Evolutionary conservation across 2,888 invertebrate species (phyloP), one percentile per base, ranked within the genome.

Genomic region (Lydus trimaculatus): DNA sequence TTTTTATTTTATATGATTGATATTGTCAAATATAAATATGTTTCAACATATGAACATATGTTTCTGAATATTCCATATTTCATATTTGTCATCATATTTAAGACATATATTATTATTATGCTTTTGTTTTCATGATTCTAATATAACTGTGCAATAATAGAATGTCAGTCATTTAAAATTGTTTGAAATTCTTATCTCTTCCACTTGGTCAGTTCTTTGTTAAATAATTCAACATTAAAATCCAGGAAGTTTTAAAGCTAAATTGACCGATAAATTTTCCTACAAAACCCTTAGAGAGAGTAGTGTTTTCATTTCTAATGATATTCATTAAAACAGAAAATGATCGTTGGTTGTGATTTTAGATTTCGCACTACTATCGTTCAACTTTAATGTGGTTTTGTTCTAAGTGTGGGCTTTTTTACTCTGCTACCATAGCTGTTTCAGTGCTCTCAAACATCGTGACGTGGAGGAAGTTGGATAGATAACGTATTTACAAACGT

Each of bases 141-240:
- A 36, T 61, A 9, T 36, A 36, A 39, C 39, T 33, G 17, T 31
- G 20, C 61, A 7, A 33, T 25, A 25, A 25, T 3, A 25, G 23
- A 52, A 23, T 52, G 52, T 52, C 52, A 52, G 11, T 25, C 52
- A 52, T 52, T 52, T 52, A 52, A 23, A 52, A 23, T 52, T 25
- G 8, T 52, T 52, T 25, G 23, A 11, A 25, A 52, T 25, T 52
- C 58, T 62, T 68, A 68, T 68, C 68, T 68, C 68, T 65, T 68
- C 64, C 64, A 64, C 68, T 65, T 52, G 52, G 52, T 52, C 52
- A 52, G 25, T 52, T 52, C 23, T 4, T 25, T 52, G 13, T 25
- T 11, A 25, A 52, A 52, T 52, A 52, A 23, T 52, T 52, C 20
- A 23, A 11, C 52, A 52, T 52, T 52, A 52, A 25, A 52, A 48